Conservation (phyloP, 1,140 invertebrate genomes). For the Pseudomyrmex sp. region DNA sequence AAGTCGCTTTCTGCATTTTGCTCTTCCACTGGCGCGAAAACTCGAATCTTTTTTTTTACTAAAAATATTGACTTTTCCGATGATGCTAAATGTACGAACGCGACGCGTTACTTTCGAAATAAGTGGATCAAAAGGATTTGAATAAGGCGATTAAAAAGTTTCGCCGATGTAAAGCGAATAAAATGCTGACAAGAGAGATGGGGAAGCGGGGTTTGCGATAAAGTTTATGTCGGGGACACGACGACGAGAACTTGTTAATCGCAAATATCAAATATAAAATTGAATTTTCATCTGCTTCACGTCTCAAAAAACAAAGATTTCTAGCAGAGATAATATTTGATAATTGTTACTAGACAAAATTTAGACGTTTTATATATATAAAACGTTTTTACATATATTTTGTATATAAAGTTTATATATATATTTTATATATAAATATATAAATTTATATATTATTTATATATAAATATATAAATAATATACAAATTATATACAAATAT, state of each 20-base stretch:
- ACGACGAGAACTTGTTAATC: conserved; percentile 14
- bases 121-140: conserved; percentile 58
- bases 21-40: background rate
- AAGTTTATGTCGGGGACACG: conserved; percentile 31
- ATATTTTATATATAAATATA: too few species aligned
- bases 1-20: background rate
- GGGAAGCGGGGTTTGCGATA: conserved; percentile 19
- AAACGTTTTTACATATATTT: too few species aligned
- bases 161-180: conserved; percentile 42
- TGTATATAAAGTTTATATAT: too few species aligned
- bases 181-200: conserved; percentile 22
- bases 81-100: conserved; percentile 19
- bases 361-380: too few species aligned
- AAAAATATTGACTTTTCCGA: conserved; percentile 47
- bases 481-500: too few species aligned
- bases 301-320: background rate
- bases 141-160: conserved; percentile 61
- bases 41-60: conserved; percentile 19
- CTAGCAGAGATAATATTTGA: background rate
- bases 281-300: conserved; percentile 21
- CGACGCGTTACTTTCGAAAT: conserved; percentile 49
- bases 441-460: too few species aligned
- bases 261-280: conserved; percentile 22
- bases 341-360: too few species aligned
- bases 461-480: too few species aligned